phyloP scores from a whole-genome alignment of 2,797 vertebrate genomes.

The Poliocrania exsul region DNA sequence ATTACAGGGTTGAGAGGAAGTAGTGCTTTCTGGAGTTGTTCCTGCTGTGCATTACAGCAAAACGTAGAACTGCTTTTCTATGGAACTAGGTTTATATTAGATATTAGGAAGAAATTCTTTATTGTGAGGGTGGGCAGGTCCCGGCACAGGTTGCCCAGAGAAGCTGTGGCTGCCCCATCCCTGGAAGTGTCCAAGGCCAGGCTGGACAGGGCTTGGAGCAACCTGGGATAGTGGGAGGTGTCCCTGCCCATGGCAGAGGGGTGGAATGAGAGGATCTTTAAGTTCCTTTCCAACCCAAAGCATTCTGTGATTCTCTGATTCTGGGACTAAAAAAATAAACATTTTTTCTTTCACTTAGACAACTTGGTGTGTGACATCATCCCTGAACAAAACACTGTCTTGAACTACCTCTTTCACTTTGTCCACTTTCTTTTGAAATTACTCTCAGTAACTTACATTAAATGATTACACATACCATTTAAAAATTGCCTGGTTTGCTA shows the following conservation, averaged over 20 bases:
- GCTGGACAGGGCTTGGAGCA: rapidly evolving
- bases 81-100: background rate
- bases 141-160: background rate
- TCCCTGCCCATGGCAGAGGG: background rate
- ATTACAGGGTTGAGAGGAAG: background rate
- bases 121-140: background rate
- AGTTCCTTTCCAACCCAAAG: background rate
- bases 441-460: background rate
- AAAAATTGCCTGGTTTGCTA: background rate
- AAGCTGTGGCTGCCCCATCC: background rate
- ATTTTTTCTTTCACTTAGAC: background rate
- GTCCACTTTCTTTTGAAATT: constrained; percentile 1
- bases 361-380: background rate
- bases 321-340: background rate
- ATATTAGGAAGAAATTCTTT: background rate
- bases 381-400: background rate
- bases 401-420: background rate
- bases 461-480: background rate
- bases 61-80: background rate
- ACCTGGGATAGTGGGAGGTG: rapidly evolving
- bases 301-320: background rate
- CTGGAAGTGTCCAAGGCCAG: background rate
- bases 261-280: background rate
- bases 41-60: background rate
- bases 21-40: background rate